phyloP scores from a whole-genome alignment of 2,888 invertebrate species.

The Polydesmus complanatus region DNA sequence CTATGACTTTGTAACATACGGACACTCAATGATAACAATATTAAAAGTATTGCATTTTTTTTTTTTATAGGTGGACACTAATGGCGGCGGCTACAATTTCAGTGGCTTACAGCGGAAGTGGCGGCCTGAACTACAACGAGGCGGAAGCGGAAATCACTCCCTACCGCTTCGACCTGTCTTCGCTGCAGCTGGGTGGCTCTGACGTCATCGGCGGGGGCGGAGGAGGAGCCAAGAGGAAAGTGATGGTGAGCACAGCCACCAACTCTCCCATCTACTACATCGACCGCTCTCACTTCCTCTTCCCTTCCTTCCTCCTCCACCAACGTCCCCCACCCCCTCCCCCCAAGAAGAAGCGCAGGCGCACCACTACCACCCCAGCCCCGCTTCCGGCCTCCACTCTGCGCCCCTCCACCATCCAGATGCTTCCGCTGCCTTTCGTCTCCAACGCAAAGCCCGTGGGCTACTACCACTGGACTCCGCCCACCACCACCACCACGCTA shows the following conservation, averaged over 20 bases:
- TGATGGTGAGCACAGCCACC: no score
- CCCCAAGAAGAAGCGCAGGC: neutral
- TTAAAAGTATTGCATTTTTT: no score
- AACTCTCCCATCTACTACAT: conserved; percentile 14
- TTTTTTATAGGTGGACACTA: no score
- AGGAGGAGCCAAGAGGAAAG: no score
- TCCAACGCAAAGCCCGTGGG: conserved; percentile 12
- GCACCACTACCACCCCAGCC: neutral
- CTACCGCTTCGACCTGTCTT: neutral
- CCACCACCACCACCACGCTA: neutral
- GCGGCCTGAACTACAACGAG: no score
- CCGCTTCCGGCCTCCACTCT: neutral
- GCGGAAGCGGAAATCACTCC: no score
- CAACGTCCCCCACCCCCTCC: neutral
- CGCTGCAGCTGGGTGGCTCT: no score
- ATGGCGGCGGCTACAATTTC: no score
- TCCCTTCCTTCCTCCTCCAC: neutral
- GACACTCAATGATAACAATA: no score
- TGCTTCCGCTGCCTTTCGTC: conserved; percentile 9
- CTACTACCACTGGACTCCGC: conserved; percentile 5
- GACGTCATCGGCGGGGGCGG: no score
- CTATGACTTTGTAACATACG: no score
- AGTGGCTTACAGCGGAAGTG: no score
- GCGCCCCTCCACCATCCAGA: neutral
- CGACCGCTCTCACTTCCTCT: conserved; percentile 8